Evolutionary conservation across 2,797 vertebrate species (phyloP).

Genomic region (Momotus momota): DNA sequence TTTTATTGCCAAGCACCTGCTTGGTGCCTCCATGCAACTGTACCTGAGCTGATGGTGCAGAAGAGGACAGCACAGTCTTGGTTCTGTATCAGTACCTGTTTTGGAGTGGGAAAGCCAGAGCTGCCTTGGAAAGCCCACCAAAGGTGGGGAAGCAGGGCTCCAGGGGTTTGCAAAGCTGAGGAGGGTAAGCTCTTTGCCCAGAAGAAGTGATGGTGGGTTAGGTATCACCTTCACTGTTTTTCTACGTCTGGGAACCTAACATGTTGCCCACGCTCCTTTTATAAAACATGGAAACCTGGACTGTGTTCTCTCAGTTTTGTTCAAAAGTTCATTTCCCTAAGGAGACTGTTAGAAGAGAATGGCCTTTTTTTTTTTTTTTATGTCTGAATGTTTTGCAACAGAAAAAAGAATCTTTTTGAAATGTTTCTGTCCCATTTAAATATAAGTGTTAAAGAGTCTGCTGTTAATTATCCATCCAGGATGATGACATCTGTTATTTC

Average conservation of each 20-base stretch:
- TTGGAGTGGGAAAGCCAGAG: not conserved
- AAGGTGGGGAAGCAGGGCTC: not conserved
- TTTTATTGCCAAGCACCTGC: not conserved
- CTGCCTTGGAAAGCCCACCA: not conserved
- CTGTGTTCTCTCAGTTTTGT: not conserved
- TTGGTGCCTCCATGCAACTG: not conserved
- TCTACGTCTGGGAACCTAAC: not conserved
- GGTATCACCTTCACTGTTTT: not conserved
- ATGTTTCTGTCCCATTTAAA: slow-evolving; percentile 60
- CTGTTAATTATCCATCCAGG: slow-evolving; percentile 65
- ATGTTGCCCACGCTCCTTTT: not conserved
- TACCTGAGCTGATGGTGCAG: not conserved
- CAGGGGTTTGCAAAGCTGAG: not conserved
- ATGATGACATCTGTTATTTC: slow-evolving; percentile 69
- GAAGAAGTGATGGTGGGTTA: not conserved
- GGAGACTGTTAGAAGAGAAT: slow-evolving; percentile 32
- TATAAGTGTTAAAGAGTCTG: slow-evolving; percentile 65
- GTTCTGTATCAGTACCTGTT: not conserved
- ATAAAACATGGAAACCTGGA: not conserved
- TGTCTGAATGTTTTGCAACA: slow-evolving; percentile 65
- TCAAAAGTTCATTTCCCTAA: slow-evolving; percentile 9
- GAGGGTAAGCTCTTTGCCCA: not conserved
- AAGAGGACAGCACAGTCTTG: not conserved
- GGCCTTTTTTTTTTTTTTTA: slow-evolving; percentile 53
- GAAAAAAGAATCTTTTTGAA: slow-evolving; percentile 57